Conservation (phyloP, 2,888 invertebrate species). For the Drosophila trichaetosa region DNA sequence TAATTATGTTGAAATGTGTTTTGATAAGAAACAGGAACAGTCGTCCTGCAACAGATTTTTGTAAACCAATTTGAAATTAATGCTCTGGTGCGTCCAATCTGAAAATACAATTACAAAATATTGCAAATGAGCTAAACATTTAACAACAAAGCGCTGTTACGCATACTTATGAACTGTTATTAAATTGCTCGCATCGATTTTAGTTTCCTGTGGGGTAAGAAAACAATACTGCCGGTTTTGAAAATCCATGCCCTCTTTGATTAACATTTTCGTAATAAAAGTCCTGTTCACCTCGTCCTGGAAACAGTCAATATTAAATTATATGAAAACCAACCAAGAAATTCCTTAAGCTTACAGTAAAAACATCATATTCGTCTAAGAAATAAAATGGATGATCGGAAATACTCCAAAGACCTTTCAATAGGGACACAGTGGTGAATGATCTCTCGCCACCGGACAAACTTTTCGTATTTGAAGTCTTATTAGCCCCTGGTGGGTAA, state of each 20-base stretch:
- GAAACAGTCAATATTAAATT: background rate
- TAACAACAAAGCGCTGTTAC: too few relatives aligned
- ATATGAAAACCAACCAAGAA: background rate
- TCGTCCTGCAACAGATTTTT: slow-evolving; percentile 34
- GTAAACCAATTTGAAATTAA: background rate
- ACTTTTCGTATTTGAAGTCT: slow-evolving; percentile 87
- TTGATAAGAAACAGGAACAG: background rate
- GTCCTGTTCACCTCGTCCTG: slow-evolving; percentile 70
- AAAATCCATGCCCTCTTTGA: slow-evolving; percentile 90
- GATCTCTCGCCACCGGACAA: slow-evolving; percentile 98
- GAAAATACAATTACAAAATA: slow-evolving; percentile 5
- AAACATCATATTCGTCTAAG: slow-evolving; percentile 98
- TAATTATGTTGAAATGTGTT: background rate
- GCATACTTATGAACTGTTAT: slow-evolving; percentile 87
- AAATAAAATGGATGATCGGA: slow-evolving; percentile 96
- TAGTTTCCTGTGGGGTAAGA: slow-evolving; percentile 93
- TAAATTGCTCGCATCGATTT: slow-evolving; percentile 85
- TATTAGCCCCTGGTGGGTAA: slow-evolving; percentile 85
- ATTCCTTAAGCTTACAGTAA: slow-evolving; percentile 89
- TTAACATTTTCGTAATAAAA: slow-evolving; percentile 86
- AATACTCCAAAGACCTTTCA: slow-evolving; percentile 96
- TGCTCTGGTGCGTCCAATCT: slow-evolving; percentile 55
- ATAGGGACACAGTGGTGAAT: slow-evolving; percentile 97
- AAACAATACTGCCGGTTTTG: slow-evolving; percentile 93
- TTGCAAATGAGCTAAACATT: background rate